phyloP scores from a whole-genome alignment of 2,888 invertebrate species.

The Nymphalis c-album region DNA sequence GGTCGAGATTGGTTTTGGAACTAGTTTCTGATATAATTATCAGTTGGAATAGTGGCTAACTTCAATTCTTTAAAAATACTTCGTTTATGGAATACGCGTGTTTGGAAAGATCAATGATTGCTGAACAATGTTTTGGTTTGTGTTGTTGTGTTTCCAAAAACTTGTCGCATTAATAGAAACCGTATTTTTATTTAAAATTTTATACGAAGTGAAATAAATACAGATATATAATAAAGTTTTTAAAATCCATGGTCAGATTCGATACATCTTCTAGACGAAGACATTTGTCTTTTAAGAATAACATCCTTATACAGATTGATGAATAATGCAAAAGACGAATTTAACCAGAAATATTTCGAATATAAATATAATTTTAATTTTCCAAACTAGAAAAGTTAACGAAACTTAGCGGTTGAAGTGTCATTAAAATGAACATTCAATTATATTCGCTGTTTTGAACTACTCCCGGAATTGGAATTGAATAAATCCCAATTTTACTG shows the following conservation, averaged over 20 bases:
- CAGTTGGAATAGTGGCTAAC: no score
- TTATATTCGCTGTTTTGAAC: slow-evolving; percentile 16
- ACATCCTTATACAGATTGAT: background rate
- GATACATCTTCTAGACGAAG: background rate
- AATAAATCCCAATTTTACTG: slow-evolving; percentile 8
- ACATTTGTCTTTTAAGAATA: background rate
- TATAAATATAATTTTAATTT: slow-evolving; percentile 18
- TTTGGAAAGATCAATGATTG: no score
- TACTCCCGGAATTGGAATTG: slow-evolving; percentile 7
- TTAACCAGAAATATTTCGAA: background rate
- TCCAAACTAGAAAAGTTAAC: slow-evolving; percentile 24
- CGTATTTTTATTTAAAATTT: no score
- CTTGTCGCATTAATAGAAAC: no score
- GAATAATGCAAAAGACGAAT: background rate
- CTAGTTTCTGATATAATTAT: no score
- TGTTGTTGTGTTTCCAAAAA: no score
- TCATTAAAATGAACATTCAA: slow-evolving; percentile 23
- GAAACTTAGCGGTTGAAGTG: slow-evolving; percentile 22
- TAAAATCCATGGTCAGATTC: background rate
- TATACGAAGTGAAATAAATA: no score
- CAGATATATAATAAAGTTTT: background rate
- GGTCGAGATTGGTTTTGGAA: no score
- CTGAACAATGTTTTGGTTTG: no score
- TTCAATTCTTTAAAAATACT: no score
- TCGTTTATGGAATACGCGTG: no score